These are phyloP conservation scores for Pangasius krempfi DNA, from an alignment of 2,797 vertebrate species.

Conservation along the genomic window DNA sequence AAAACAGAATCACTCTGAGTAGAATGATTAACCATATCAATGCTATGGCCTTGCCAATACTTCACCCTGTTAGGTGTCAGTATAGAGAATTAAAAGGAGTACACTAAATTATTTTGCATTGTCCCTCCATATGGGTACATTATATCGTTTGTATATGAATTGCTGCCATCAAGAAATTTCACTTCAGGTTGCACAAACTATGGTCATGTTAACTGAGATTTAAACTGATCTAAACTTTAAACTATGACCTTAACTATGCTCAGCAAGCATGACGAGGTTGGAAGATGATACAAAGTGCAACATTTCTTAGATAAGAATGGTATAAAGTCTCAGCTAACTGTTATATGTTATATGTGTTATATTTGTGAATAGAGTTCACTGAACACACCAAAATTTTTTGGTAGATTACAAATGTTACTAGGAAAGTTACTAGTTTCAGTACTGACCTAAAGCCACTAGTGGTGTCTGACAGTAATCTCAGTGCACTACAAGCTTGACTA, in stretches of 20 bases:
- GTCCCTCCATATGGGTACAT: neutral
- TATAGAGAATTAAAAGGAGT: neutral
- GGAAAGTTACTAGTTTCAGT: neutral
- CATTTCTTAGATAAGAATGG: slow-evolving; percentile 30
- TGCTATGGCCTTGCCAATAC: slow-evolving; percentile 31
- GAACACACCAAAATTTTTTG: neutral
- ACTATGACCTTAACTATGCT: slow-evolving; percentile 5
- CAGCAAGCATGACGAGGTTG: slow-evolving; percentile 41
- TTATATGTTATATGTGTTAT: too few species aligned
- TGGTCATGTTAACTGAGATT: neutral
- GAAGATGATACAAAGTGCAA: slow-evolving; percentile 61
- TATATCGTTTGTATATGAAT: neutral
- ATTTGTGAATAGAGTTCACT: neutral
- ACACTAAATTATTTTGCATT: neutral
- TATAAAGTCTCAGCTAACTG: slow-evolving; percentile 30
- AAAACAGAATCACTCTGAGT: slow-evolving; percentile 55
- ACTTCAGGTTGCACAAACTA: neutral
- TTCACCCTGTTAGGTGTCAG: neutral
- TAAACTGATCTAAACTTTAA: slow-evolving; percentile 15
- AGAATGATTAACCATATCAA: slow-evolving; percentile 58
- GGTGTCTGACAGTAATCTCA: slow-evolving; percentile 11
- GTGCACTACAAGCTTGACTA: slow-evolving; percentile 42
- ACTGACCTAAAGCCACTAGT: neutral
- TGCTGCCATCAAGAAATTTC: neutral
- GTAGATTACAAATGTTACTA: neutral